These are phyloP conservation scores for Oxytorus armatus DNA, from an alignment of 2,888 invertebrate genomes.

Conservation along the genomic window DNA sequence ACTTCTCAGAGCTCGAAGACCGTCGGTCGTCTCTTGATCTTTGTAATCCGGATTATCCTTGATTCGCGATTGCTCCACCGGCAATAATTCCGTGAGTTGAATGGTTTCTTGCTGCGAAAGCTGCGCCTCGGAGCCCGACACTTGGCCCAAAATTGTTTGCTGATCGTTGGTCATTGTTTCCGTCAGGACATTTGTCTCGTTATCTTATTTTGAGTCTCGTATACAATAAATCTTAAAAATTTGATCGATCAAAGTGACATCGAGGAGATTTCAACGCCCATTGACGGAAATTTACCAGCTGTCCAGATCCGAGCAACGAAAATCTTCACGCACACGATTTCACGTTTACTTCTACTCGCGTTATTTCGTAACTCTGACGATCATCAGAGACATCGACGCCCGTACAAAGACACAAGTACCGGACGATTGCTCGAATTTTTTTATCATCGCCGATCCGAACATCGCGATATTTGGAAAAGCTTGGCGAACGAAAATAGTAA, in stretches of 20 bases:
- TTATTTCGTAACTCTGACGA: constrained; percentile 35
- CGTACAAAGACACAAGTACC: constrained; percentile 22
- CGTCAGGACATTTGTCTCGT: no score
- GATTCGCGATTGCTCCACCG: constrained; percentile 81
- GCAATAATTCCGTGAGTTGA: constrained; percentile 81
- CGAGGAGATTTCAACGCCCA: no score
- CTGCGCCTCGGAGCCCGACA: constrained; percentile 69
- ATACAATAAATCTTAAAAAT: no score
- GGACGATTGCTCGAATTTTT: constrained; percentile 5
- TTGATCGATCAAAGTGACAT: no score
- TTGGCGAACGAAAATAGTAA: background rate
- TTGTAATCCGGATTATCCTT: constrained; percentile 66
- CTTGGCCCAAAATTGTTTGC: constrained; percentile 68
- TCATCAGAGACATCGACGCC: constrained; percentile 75
- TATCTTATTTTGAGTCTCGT: constrained; percentile 20
- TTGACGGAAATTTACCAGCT: no score
- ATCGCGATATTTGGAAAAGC: background rate
- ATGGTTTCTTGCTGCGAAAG: constrained; percentile 76
- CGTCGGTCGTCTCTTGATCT: constrained; percentile 78
- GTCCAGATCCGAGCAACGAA: no score
- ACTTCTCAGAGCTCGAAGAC: constrained; percentile 79
- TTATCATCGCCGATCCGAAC: background rate
- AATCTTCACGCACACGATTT: no score
- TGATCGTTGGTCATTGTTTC: constrained; percentile 75
- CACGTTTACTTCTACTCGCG: no score